Evolutionary conservation across 1,140 invertebrate genomes (phyloP), one percentile per base, ranked within the genome.

Genomic region (Pissodes strobi): DNA sequence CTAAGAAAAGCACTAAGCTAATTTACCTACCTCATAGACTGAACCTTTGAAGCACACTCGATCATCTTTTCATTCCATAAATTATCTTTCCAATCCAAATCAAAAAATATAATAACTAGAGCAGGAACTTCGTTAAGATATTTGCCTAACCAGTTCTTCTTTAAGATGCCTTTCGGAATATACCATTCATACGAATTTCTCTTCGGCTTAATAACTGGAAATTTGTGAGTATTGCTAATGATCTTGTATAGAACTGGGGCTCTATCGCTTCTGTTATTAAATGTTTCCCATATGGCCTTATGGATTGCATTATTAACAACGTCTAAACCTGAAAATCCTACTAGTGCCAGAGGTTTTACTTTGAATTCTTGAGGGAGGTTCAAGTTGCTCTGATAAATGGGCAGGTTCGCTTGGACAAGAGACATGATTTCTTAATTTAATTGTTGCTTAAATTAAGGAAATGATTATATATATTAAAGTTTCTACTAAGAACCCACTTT

Each of bases 1-100:
- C 6, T 34, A 34, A 34, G 6, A 6, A 34, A 34, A 34, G 0
- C 27, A n/a, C 9, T 43, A 43, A 13, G 15, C 41, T 43, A n/a
- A n/a, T n/a, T n/a, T 38, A 52, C 30, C 53, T 79, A 90, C 89
- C 90, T 89, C 45, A 97, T 84, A 18, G 89, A 88, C 78, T 97
- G 92, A n/a, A 98, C 88, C 74, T 89, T 86, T 1, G 90, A 90
- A 4, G 92, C 89, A 82, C 94, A 97, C 79, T 98, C 94, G 70
- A 93, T 88, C 75, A 94, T 93, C 74, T 93, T 97, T 69, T 97
- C 94, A 72, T 91, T 90, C 94, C 95, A 99, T 46, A 90, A 83
- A 0, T 85, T 81, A 80, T 98, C 94, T 78, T 95, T 93, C 97
- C 97, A 99, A 81, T 99, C 95, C 69, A 99, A 85, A 74, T 99